These are phyloP conservation scores for Diarsia rubi DNA, from an alignment of 2,888 invertebrate species.

Conservation along the genomic window DNA sequence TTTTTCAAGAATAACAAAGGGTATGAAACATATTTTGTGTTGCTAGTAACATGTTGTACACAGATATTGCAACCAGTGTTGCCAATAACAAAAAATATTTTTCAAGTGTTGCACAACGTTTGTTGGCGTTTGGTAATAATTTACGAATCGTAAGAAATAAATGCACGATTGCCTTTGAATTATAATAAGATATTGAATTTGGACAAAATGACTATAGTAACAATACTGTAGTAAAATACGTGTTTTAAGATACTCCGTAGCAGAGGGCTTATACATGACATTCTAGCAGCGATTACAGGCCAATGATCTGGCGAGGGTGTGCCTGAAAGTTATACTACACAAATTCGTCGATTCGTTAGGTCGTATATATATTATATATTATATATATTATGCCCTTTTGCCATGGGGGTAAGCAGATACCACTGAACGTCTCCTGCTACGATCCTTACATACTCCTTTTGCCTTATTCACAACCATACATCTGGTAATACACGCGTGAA, in stretches of 20 bases:
- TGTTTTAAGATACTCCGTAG: not conserved
- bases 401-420: too few species aligned
- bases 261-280: not conserved
- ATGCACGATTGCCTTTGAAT: slow-evolving; percentile 2
- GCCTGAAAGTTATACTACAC: too few species aligned
- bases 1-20: not conserved
- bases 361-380: too few species aligned
- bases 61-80: not conserved
- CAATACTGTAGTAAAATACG: not conserved
- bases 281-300: not conserved
- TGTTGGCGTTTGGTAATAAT: not conserved
- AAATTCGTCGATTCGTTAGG: too few species aligned
- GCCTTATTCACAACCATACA: too few species aligned
- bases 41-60: too few species aligned
- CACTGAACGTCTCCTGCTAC: too few species aligned
- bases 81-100: not conserved
- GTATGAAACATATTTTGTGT: not conserved
- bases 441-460: too few species aligned
- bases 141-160: not conserved
- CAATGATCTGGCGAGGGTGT: too few species aligned
- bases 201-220: not conserved
- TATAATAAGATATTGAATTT: not conserved
- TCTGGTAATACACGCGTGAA: too few species aligned
- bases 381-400: too few species aligned
- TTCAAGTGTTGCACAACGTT: not conserved